Percentiles rank a stretch among this genome's conserved stretches.
These are phyloP conservation scores for Pseudeuparius sepicola DNA, from an alignment of 2,888 invertebrate species.

Conservation along the genomic window DNA sequence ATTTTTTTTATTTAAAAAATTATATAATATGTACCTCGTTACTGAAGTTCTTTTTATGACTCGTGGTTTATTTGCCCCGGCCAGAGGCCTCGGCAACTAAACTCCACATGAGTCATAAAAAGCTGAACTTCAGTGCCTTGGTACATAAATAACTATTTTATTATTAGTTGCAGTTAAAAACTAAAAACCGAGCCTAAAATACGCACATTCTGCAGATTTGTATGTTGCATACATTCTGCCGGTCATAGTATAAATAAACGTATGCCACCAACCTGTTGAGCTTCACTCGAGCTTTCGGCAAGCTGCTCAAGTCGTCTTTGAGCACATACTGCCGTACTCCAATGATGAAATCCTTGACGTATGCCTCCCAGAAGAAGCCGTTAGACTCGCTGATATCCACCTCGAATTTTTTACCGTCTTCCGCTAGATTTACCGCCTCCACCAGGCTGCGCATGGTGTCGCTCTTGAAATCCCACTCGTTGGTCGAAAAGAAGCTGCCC, in stretches of 20 bases:
- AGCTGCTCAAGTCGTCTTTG: constrained; percentile 59
- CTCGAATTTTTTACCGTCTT: constrained; percentile 52
- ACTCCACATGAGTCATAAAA: too few relatives aligned
- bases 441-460: constrained; percentile 51
- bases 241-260: constrained; percentile 1
- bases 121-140: too few relatives aligned
- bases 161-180: too few relatives aligned
- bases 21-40: too few relatives aligned
- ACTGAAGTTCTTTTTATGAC: too few relatives aligned
- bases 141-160: too few relatives aligned
- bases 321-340: constrained; percentile 77
- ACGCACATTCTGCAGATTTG: too few relatives aligned
- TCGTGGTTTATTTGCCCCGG: too few relatives aligned
- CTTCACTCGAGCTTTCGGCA: constrained; percentile 54
- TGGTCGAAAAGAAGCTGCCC: constrained; percentile 75
- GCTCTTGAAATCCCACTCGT: constrained; percentile 73
- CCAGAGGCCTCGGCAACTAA: too few relatives aligned
- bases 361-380: constrained; percentile 66
- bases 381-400: constrained; percentile 47
- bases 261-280: constrained; percentile 49
- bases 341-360: constrained; percentile 69
- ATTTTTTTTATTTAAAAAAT: too few relatives aligned
- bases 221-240: too few relatives aligned
- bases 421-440: constrained; percentile 42
- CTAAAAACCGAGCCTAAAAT: too few relatives aligned